Base-by-base conservation (phyloP, 2,888 invertebrate genomes). In the Scrobipalpa atriplicella region DNA sequence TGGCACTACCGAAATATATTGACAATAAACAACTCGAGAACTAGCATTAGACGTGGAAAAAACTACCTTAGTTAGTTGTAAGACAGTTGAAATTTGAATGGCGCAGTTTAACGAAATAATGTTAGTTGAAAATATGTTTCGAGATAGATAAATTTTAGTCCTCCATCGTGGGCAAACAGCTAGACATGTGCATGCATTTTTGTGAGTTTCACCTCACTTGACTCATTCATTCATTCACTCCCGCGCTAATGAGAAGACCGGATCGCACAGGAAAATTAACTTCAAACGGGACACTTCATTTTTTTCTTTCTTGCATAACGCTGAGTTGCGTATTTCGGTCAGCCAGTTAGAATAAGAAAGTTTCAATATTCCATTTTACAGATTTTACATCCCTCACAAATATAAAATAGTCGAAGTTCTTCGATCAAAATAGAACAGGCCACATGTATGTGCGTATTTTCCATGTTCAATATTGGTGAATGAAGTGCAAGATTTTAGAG, bases 1-100 rank as follows among this genome's bases (percentile, higher is more conserved):
- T 80, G 75, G 77, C 78, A 76, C 76, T 67, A 73, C 78, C 73
- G 75, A 82, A 84, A 86, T 84, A 85, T 85, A 86, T 86, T 78
- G 81, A 71, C 83, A 81, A 86, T 86, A 87, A 87, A 87, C 83
- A 78, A 81, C 72, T 67, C 60, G 66, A 62, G 69, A 71, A 70
- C 69, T 65, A 9, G 67, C 62, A 43, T 52, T 9, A 9, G 18
- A 18, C 68, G 66, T 16, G 7, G 65, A 5, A 73, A 77, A 76
- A 70, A 70, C 65, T 63, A 74, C 80, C 70, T 75, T 80, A 70
- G 36, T 19, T 0, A 2, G 29, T 9, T 10, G 2, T 0, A 0
- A 29, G 74, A 80, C 64, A 74, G 82, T 76, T 70, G 52, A 67
- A 63, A 71, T 70, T 82, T 39, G 66, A 61, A 36, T 65, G 68